These are phyloP conservation scores for Drosophila arizonae DNA, from an alignment of 1,140 invertebrate genomes.

Conservation along the genomic window DNA sequence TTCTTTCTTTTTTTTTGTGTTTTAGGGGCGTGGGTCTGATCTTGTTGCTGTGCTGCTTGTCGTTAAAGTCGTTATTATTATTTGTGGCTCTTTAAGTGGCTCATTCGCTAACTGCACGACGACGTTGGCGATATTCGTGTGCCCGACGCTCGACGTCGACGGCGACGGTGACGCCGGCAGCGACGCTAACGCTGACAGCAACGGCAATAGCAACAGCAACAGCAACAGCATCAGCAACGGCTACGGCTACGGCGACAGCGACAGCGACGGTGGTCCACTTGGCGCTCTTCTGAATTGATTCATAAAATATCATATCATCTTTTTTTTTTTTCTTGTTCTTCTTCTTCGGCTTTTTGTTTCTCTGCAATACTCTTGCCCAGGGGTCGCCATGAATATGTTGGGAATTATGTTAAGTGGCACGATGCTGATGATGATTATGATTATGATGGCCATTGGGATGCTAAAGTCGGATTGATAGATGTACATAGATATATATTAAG, in stretches of 20 bases:
- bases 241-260: slow-evolving; percentile 60
- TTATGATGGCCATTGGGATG: no score
- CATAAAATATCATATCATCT: slow-evolving; percentile 77
- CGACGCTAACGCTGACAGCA: slow-evolving; percentile 45
- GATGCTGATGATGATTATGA: no score
- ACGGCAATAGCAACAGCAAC: slow-evolving; percentile 46
- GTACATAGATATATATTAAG: background rate
- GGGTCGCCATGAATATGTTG: background rate
- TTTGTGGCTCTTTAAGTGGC: slow-evolving; percentile 81
- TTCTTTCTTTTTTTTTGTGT: no score
- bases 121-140: slow-evolving; percentile 77
- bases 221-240: slow-evolving; percentile 55
- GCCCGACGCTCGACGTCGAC: slow-evolving; percentile 38
- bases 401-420: background rate
- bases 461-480: background rate
- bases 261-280: slow-evolving; percentile 77
- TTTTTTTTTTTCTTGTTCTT: slow-evolving; percentile 7
- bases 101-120: slow-evolving; percentile 80
- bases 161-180: slow-evolving; percentile 37
- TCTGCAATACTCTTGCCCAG: slow-evolving; percentile 4
- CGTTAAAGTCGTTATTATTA: slow-evolving; percentile 81
- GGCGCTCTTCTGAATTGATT: slow-evolving; percentile 80
- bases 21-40: slow-evolving; percentile 59
- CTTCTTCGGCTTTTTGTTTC: background rate
- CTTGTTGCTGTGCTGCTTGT: slow-evolving; percentile 68